Percentiles rank a stretch among this genome's conserved stretches.
These are phyloP conservation scores for Hormiphora californensis DNA, from an alignment of 37 sponge, comb jelly and placozoan genomes.

Conservation along the genomic window DNA sequence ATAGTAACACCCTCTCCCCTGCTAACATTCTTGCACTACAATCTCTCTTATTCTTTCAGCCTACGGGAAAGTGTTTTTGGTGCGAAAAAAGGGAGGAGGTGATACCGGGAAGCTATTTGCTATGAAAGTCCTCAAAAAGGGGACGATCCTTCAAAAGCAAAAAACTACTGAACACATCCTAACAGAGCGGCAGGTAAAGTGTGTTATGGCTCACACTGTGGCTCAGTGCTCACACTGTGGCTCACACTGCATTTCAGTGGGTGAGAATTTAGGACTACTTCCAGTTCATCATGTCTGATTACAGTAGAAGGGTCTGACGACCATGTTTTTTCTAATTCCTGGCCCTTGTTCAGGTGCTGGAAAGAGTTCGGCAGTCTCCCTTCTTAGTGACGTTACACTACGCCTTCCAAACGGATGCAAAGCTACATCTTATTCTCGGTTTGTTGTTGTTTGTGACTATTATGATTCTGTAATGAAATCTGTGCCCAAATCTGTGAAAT, in stretches of 20 bases:
- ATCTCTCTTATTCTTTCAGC: conserved; percentile 61
- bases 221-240: no score
- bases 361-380: conserved; percentile 87
- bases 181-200: conserved; percentile 71
- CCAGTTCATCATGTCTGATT: no score
- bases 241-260: no score
- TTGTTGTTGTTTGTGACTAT: conserved; percentile 2
- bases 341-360: conserved; percentile 73
- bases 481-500: no score
- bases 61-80: conserved; percentile 97
- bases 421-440: conserved; percentile 94
- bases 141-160: conserved; percentile 75
- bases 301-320: no score
- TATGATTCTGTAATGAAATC: not conserved
- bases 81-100: conserved; percentile 70
- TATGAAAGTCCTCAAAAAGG: conserved; percentile 98
- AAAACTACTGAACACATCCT: conserved; percentile 92
- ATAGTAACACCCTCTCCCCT: no score
- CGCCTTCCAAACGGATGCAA: conserved; percentile 93
- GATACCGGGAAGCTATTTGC: conserved; percentile 78
- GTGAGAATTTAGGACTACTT: not conserved
- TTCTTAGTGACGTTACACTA: conserved; percentile 95
- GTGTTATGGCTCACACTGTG: not conserved
- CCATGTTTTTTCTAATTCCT: no score
- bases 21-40: no score